phyloP scores from a whole-genome alignment of 1,140 invertebrate species.

The Stratiolaelaps scimitus region DNA sequence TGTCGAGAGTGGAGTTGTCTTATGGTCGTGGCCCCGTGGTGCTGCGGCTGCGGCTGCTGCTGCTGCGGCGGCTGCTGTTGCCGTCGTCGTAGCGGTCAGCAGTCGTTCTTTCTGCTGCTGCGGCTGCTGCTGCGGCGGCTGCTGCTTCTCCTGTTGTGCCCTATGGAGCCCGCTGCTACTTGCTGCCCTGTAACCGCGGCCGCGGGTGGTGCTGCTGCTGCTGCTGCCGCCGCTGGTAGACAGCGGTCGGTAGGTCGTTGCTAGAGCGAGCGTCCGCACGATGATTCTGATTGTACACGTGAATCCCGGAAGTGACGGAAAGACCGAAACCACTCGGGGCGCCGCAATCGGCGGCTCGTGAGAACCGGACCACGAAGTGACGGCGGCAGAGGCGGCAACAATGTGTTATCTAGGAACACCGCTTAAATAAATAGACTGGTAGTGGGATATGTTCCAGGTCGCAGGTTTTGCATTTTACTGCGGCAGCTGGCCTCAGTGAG shows the following conservation, averaged over 20 bases:
- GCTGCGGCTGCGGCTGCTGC: conserved; percentile 1
- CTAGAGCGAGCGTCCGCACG: neutral
- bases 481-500: no score
- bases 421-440: no score
- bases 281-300: conserved; percentile 24
- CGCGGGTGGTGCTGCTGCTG: conserved; percentile 4
- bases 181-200: neutral
- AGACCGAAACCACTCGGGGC: conserved; percentile 21
- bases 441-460: no score
- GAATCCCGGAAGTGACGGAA: conserved; percentile 25
- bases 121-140: neutral
- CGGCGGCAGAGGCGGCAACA: no score
- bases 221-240: conserved; percentile 1
- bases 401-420: no score
- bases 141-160: neutral
- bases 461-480: no score
- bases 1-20: neutral
- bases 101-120: neutral
- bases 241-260: no score
- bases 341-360: no score
- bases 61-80: neutral
- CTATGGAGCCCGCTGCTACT: neutral
- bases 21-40: neutral
- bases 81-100: neutral
- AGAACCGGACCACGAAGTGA: no score